Conservation (phyloP, 2,797 vertebrate species). For the Sebastes hubbsi region DNA sequence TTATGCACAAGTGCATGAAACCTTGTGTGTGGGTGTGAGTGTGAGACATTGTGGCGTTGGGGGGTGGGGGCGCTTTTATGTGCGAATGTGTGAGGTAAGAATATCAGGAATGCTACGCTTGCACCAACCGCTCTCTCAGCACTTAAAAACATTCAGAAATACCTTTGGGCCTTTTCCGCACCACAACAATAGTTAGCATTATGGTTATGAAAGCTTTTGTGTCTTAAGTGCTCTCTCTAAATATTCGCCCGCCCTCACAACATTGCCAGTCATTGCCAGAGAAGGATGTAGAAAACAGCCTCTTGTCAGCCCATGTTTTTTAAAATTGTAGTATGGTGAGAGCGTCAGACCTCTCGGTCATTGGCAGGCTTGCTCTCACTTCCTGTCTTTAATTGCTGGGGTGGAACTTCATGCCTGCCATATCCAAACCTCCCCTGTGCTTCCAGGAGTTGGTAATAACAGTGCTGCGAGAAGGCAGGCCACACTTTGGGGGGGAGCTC, state of each 20-base stretch:
- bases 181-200: conserved; percentile 34
- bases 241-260: background rate
- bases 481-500: conserved; percentile 34
- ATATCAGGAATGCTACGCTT: conserved; percentile 37
- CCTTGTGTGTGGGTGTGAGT: conserved; percentile 11
- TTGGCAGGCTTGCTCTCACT: conserved; percentile 6
- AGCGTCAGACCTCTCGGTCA: conserved; percentile 10
- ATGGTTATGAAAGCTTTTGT: conserved; percentile 22
- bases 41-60: conserved; percentile 11
- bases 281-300: conserved; percentile 8
- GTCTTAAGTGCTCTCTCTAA: conserved; percentile 12
- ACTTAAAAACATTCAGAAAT: conserved; percentile 37
- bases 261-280: background rate
- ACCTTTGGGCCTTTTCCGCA: conserved; percentile 24
- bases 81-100: conserved; percentile 18
- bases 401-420: conserved; percentile 35
- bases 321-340: background rate
- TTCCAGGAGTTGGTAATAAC: conserved; percentile 59
- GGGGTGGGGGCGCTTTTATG: background rate
- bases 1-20: conserved; percentile 25
- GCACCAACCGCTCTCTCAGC: conserved; percentile 28
- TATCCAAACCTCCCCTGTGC: conserved; percentile 12
- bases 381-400: conserved; percentile 61
- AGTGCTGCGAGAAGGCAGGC: conserved; percentile 23
- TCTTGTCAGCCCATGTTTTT: conserved; percentile 7